Base-by-base conservation (phyloP, 2,113 vertebrate genomes). In the Petromus typicus region DNA sequence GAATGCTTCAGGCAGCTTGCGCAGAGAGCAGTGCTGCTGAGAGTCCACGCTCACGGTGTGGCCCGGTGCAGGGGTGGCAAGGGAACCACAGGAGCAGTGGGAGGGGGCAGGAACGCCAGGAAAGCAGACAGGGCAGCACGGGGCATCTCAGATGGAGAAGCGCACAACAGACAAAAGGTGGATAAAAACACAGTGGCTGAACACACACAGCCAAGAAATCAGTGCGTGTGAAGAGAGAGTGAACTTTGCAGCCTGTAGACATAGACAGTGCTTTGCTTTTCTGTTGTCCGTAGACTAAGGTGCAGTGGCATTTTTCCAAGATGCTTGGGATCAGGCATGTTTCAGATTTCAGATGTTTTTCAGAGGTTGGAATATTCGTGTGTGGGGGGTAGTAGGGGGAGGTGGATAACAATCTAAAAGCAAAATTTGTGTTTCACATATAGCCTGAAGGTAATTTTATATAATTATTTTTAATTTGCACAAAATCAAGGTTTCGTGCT, bases 71-170 rank as follows among this genome's bases (percentile, higher is more conserved):
- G 9, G 71, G n/a, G 7, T 18, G 12, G 64, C 48, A 2, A 30
- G 23, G 16, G 30, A 16, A 7, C 7, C 30, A 4, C 16, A 2
- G 3, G 6, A 10, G 0, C 17, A 23, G 17, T 18, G 27, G 5
- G 4, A 45, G 12, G 11, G 0, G 1, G 14, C n/a, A 0, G 22
- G 23, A 9, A 17, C 13, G 14, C 48, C 14, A 25, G 37, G n/a
- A 51, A 23, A 73, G 11, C 0, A 0, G 69, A 13, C 11, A 8
- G 10, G 5, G 61, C 45, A 6, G 17, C 16, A 2, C 3, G 1
- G 23, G 48, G 48, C 75, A 34, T 0, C 81, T 63, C 63, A 73
- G 61, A n/a, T 56, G 27, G 43, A 32, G 87, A 45, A 48, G 18
- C 34, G 17, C 37, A 7, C 63, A 16, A 13, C 12, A 30, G 61